phyloP scores from a whole-genome alignment of 2,888 invertebrate genomes.

The Julus scanicus region DNA sequence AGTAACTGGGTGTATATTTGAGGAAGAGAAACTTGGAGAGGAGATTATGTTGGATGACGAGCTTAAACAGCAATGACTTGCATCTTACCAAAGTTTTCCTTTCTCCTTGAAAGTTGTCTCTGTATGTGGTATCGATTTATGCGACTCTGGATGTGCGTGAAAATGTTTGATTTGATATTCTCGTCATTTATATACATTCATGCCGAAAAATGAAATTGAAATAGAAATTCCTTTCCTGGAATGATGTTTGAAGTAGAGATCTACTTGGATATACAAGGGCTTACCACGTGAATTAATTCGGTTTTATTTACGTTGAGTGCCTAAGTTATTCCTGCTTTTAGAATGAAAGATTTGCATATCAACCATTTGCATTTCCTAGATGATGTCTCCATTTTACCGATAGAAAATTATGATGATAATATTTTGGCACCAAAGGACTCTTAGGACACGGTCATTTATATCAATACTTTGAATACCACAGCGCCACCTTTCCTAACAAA shows the following conservation, averaged over 20 bases:
- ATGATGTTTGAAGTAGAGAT: neutral
- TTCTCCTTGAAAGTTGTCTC: neutral
- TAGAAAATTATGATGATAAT: no score
- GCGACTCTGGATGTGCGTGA: neutral
- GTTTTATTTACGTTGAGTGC: neutral
- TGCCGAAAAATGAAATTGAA: constrained; percentile 12
- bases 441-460: no score
- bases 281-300: neutral
- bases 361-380: no score
- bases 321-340: neutral
- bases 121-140: neutral
- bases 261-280: no score
- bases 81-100: constrained; percentile 26
- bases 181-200: constrained; percentile 26
- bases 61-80: constrained; percentile 24
- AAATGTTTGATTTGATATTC: constrained; percentile 24
- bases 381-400: no score
- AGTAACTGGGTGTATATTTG: neutral
- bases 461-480: no score
- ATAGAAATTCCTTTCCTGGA: neutral
- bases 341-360: no score
- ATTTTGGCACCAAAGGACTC: no score
- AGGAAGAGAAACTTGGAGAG: neutral
- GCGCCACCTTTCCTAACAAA: no score
- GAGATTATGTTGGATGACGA: constrained; percentile 28